Base-by-base conservation (phyloP, 2,797 vertebrate genomes). In the Eulemur coronatus region DNA sequence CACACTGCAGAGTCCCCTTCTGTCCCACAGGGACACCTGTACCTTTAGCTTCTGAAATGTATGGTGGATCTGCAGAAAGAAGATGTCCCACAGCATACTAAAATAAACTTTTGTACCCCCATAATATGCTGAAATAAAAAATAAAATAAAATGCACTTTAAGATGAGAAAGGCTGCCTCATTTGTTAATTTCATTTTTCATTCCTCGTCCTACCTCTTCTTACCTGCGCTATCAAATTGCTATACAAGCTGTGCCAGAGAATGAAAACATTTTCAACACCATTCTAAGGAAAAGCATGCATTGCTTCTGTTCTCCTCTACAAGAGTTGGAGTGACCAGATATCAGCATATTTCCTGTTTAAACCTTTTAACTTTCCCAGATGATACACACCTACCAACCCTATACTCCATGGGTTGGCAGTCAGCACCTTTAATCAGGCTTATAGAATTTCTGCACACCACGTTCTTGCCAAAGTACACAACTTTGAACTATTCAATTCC, bases 371-470 rank as follows among this genome's bases (percentile, higher is more conserved):
- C 80, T 89, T 96, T 65, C 70, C 26, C 35, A 73, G 22, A 46
- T 22, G 67, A 79, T 30, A 57, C n/a, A 35, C 38, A 38, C 8
- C 13, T 52, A 91, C 80, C 50, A 57, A 79, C 67, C 43, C 18
- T 84, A 30, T 1, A 38, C 18, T 70, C 79, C 69, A 33, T 4
- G 13, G 57, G 38, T n/a, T 84, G 73, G 48, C 61, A 69, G 75
- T 59, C 48, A 61, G 59, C 11, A 52, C 69, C 63, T 97, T 96
- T 93, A 87, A 95, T 96, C 96, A 91, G 30, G 24, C 80, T 97
- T 2, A 3, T 0, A 96, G 92, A 86, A 78, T 88, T 85, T 92
- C 84, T 65, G 38, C 50, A 87, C 33, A 11, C 41, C 28, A 55
- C 35, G 46, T 84, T 91, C 86, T 95, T 84, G 65, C 70, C 75